Evolutionary conservation across 2,113 vertebrate genomes (phyloP).

Genomic region (Podarcis raffonei): DNA sequence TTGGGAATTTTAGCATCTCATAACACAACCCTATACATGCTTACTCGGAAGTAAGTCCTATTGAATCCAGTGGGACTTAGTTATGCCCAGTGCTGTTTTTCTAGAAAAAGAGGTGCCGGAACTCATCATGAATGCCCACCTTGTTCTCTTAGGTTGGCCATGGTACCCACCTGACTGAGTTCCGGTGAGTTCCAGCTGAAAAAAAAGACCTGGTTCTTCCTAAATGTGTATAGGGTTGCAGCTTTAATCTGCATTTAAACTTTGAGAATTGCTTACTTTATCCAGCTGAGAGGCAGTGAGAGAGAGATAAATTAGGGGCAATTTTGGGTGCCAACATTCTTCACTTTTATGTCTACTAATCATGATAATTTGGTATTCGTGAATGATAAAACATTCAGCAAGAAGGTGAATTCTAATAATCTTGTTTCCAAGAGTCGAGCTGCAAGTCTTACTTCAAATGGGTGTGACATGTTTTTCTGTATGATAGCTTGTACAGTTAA

Average conservation of each 20-base stretch:
- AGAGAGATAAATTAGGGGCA: not conserved
- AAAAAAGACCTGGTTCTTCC: not conserved
- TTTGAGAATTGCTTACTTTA: not conserved
- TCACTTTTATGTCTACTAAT: not conserved
- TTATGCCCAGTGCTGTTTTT: too few relatives aligned
- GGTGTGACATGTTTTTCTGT: conserved; percentile 2
- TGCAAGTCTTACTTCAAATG: not conserved
- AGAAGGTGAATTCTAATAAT: not conserved
- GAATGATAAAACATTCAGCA: not conserved
- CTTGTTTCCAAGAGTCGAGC: not conserved
- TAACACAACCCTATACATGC: too few relatives aligned
- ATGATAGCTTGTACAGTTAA: not conserved
- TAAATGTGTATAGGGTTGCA: not conserved
- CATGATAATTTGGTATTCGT: not conserved
- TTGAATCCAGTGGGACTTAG: too few relatives aligned
- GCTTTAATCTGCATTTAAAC: not conserved
- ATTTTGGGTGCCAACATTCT: not conserved
- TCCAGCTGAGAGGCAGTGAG: not conserved
- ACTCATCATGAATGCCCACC: too few relatives aligned
- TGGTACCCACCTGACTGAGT: too few relatives aligned
- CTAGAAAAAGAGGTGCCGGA: too few relatives aligned
- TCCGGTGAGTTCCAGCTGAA: too few relatives aligned
- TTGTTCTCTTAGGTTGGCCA: too few relatives aligned
- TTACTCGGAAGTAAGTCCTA: too few relatives aligned
- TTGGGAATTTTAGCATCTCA: not conserved